phyloP scores from a whole-genome alignment of 2,888 invertebrate genomes.

The Linyphia triangularis region DNA sequence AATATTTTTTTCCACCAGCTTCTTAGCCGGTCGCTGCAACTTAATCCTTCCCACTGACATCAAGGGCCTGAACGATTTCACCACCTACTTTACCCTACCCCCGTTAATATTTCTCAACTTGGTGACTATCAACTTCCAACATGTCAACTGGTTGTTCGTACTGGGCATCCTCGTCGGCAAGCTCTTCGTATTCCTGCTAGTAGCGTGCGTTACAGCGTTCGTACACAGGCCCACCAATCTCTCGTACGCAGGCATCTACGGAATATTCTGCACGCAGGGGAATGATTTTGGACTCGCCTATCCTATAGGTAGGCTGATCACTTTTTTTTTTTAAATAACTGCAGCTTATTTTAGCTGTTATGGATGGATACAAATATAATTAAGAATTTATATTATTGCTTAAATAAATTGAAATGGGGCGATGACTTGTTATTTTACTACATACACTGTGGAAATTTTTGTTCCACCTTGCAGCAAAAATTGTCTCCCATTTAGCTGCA shows the following conservation, averaged over 20 bases:
- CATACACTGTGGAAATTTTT: background rate
- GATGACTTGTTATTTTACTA: background rate
- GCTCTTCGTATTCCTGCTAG: slow-evolving; percentile 89
- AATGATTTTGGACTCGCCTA: slow-evolving; percentile 98
- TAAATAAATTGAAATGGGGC: background rate
- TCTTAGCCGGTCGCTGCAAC: slow-evolving; percentile 90
- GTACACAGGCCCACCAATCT: slow-evolving; percentile 87
- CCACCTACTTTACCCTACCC: slow-evolving; percentile 95
- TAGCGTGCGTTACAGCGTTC: slow-evolving; percentile 87
- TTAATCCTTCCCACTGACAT: slow-evolving; percentile 90
- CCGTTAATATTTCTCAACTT: slow-evolving; percentile 93
- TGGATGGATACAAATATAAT: too few relatives aligned
- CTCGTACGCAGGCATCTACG: slow-evolving; percentile 92
- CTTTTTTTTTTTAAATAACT: too few relatives aligned
- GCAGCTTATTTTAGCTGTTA: too few relatives aligned
- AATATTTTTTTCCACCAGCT: too few relatives aligned
- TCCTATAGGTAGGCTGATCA: slow-evolving; percentile 84
- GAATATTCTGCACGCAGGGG: slow-evolving; percentile 96
- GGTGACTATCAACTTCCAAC: slow-evolving; percentile 87
- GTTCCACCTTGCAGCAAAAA: too few relatives aligned
- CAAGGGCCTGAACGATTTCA: slow-evolving; percentile 93
- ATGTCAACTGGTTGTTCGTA: slow-evolving; percentile 93
- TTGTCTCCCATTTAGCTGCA: too few relatives aligned
- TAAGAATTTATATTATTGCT: background rate
- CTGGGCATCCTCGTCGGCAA: slow-evolving; percentile 91